Evolutionary conservation across 92 coral and sea anemone species (phyloP).

Genomic region (Epizoanthus fatuus): DNA sequence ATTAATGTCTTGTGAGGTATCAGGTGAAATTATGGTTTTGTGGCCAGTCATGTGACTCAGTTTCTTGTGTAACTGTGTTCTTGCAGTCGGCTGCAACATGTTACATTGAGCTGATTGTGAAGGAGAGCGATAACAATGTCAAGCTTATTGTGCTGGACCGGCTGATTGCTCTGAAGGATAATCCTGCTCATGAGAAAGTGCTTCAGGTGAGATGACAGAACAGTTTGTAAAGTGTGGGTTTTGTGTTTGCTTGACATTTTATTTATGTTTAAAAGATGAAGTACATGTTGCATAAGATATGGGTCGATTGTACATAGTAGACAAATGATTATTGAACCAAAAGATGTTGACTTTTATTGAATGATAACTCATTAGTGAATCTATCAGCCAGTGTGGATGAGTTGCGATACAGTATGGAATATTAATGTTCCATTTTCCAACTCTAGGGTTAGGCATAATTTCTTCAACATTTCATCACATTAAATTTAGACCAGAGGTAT

Average conservation of each 20-base stretch:
- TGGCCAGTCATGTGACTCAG: neutral
- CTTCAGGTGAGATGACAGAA: slow-evolving; percentile 72
- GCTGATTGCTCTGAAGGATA: slow-evolving; percentile 91
- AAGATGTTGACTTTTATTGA: no score
- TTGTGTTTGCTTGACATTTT: neutral
- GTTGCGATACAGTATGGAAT: no score
- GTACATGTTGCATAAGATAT: neutral
- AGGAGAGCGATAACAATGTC: slow-evolving; percentile 99
- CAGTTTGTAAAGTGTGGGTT: no score
- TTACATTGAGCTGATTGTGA: slow-evolving; percentile 98
- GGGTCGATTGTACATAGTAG: no score
- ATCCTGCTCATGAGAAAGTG: slow-evolving; percentile 98
- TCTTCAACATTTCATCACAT: neutral
- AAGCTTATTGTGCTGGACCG: slow-evolving; percentile 98
- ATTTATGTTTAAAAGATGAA: neutral
- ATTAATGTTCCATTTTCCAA: neutral
- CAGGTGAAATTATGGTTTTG: neutral
- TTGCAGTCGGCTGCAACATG: slow-evolving; percentile 98
- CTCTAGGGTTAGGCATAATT: neutral
- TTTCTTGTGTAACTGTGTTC: neutral
- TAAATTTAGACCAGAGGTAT: no score
- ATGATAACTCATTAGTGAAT: no score
- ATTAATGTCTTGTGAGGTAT: no score
- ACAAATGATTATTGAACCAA: no score
- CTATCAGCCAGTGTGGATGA: no score